A percentile compares a stretch with the other conserved stretches of the same genome.
Evolutionary conservation across 2,888 invertebrate genomes (phyloP).

Genomic region (Drosophila bunnanda): DNA sequence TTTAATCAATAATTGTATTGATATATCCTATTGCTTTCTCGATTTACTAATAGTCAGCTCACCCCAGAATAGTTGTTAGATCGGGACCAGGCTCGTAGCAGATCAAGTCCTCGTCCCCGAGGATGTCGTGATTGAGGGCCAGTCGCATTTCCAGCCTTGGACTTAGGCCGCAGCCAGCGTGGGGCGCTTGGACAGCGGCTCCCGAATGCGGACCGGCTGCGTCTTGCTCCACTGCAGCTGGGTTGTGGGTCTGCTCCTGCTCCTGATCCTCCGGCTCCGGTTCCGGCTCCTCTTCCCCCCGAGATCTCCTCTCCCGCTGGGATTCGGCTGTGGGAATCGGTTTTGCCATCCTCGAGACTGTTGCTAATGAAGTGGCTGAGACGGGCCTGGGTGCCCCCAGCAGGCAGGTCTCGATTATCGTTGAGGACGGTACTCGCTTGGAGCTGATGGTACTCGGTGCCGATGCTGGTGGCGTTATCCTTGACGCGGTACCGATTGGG

Average conservation of each 20-base stretch:
- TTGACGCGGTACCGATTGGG: conserved; percentile 73
- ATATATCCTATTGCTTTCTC: neutral
- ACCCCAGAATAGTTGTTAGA: conserved; percentile 85
- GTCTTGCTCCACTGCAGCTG: conserved; percentile 19
- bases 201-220: conserved; percentile 50
- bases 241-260: conserved; percentile 35
- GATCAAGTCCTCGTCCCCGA: conserved; percentile 86
- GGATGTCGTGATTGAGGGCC: conserved; percentile 86
- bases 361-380: conserved; percentile 83
- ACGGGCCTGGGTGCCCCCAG: conserved; percentile 77
- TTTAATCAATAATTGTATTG: neutral
- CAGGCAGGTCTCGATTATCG: conserved; percentile 84
- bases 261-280: conserved; percentile 45
- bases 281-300: conserved; percentile 44
- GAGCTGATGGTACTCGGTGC: conserved; percentile 62
- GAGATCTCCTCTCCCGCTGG: conserved; percentile 18
- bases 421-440: conserved; percentile 79
- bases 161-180: conserved; percentile 86
- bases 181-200: conserved; percentile 71
- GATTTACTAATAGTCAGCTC: too few species aligned
- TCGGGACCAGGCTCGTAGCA: conserved; percentile 85
- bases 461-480: conserved; percentile 52
- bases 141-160: conserved; percentile 89
- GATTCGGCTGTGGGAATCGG: conserved; percentile 37
- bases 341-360: conserved; percentile 82